phyloP scores from a whole-genome alignment of 1,140 invertebrate species.

The Lordiphosa clarofinis region DNA sequence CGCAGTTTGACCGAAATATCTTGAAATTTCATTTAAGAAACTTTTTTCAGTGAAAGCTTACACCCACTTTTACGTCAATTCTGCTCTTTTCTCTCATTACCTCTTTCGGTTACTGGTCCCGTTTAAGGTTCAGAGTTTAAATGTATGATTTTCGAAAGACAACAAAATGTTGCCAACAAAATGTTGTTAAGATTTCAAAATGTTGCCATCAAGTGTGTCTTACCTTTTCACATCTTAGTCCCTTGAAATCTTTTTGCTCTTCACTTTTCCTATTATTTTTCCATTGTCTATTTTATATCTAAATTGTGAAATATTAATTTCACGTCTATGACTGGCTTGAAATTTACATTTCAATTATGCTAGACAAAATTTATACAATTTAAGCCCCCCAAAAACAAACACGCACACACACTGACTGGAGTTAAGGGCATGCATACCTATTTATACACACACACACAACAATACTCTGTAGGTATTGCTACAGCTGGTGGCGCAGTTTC shows the following conservation, averaged over 20 bases:
- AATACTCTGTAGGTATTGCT: not conserved
- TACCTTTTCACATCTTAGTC: too few species aligned
- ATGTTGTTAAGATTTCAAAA: too few species aligned
- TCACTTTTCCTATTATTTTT: conserved; percentile 6
- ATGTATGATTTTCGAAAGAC: too few species aligned
- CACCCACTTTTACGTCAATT: too few species aligned
- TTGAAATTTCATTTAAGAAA: too few species aligned
- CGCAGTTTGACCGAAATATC: too few species aligned
- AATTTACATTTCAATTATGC: conserved; percentile 76
- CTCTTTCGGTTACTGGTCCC: too few species aligned
- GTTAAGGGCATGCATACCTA: conserved; percentile 4
- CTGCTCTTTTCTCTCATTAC: too few species aligned
- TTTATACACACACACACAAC: conserved; percentile 12
- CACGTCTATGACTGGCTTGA: conserved; percentile 26
- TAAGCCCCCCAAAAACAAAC: conserved; percentile 25
- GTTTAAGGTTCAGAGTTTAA: too few species aligned
- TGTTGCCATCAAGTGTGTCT: too few species aligned
- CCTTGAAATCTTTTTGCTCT: not conserved
- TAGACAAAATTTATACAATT: conserved; percentile 33
- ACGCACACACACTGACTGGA: conserved; percentile 14
- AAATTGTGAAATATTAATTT: conserved; percentile 49
- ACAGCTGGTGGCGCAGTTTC: not conserved
- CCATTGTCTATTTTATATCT: conserved; percentile 30
- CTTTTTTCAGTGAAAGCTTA: too few species aligned
- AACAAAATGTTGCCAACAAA: too few species aligned